A percentile compares a stretch with the other conserved stretches of the same genome.
Evolutionary conservation across 2,797 vertebrate species (phyloP).

Genomic region (Sebastiscus albofasciatus): DNA sequence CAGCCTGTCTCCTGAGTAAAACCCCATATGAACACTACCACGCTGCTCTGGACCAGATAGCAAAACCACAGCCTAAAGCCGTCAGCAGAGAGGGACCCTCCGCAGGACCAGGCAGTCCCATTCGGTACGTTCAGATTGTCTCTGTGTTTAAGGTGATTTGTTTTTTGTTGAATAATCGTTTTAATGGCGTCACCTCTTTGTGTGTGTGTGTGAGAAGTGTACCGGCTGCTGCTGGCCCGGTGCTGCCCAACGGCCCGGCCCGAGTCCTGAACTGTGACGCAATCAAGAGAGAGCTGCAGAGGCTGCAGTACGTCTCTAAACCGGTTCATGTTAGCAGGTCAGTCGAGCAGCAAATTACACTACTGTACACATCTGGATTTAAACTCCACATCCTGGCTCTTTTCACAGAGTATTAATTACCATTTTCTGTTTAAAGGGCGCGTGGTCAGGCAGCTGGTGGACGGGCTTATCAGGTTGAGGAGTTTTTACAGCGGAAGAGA

Average conservation of each 20-base stretch:
- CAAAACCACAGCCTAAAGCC: slow-evolving; percentile 76
- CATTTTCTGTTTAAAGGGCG: slow-evolving; percentile 80
- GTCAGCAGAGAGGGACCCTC: slow-evolving; percentile 55
- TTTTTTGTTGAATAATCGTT: not conserved
- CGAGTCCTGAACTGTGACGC: slow-evolving; percentile 78
- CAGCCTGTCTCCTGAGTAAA: slow-evolving; percentile 67
- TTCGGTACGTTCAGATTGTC: slow-evolving; percentile 44
- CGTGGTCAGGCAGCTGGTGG: slow-evolving; percentile 83
- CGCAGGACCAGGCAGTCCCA: slow-evolving; percentile 49
- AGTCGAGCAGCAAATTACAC: slow-evolving; percentile 6
- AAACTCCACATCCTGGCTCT: not conserved
- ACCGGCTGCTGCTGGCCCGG: slow-evolving; percentile 77
- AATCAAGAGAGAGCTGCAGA: slow-evolving; percentile 88
- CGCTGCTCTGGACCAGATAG: slow-evolving; percentile 87
- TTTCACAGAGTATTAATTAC: not conserved
- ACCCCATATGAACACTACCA: slow-evolving; percentile 87
- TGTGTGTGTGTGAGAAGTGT: slow-evolving; percentile 38
- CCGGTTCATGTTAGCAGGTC: slow-evolving; percentile 75
- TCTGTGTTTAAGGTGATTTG: not conserved
- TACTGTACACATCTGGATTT: not conserved
- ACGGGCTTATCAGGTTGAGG: slow-evolving; percentile 91
- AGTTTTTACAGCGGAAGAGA: slow-evolving; percentile 93
- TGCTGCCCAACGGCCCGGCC: slow-evolving; percentile 79
- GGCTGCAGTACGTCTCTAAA: slow-evolving; percentile 85
- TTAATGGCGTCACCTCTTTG: not conserved